Base-by-base conservation (phyloP, 2,888 invertebrate species). In the Gryllus longicercus region DNA sequence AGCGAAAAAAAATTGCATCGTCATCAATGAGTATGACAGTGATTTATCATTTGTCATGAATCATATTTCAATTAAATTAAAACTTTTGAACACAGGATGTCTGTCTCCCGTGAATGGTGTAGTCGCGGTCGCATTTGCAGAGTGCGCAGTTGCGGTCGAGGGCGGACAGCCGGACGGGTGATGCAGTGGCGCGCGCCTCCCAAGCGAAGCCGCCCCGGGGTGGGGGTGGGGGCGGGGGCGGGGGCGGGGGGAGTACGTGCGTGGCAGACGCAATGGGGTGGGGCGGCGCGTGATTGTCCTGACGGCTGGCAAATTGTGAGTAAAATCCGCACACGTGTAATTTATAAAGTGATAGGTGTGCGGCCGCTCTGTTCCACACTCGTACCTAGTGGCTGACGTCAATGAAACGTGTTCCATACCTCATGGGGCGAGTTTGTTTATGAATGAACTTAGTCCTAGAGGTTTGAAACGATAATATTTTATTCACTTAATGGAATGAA, bases 1-100 rank as follows among this genome's bases (percentile, higher is more conserved):
- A 63, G 63, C 14, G 63, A 63, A 63, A 18, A 63, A 63, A 63
- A 63, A 63, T 63, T 63, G 63, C 63, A 63, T 63, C 63, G 63
- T 63, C 63, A 63, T 63, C 63, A 63, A 63, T 63, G 63, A 63
- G 63, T 63, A n/a, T n/a, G 63, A 63, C 63, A n/a, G 63, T 63
- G 63, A 63, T 63, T 63, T 63, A 63, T 63, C 63, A 63, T 63
- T 63, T 63, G 63, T 14, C 63, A 63, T 63, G 63, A 63, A 63
- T 63, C 63, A 63, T 63, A 63, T 63, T 63, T 63, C 63, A 63
- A 63, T 63, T 63, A 63, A 63, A 63, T 63, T 63, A 63, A 63
- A 63, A 63, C 63, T 63, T 63, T 63, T 63, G 63, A 63, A 63
- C 63, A 63, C 63, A 63, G 63, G 63, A 63, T 63, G 63, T 63